phyloP scores from a whole-genome alignment of 2,113 vertebrate genomes.

The Datnioides undecimradiatus region DNA sequence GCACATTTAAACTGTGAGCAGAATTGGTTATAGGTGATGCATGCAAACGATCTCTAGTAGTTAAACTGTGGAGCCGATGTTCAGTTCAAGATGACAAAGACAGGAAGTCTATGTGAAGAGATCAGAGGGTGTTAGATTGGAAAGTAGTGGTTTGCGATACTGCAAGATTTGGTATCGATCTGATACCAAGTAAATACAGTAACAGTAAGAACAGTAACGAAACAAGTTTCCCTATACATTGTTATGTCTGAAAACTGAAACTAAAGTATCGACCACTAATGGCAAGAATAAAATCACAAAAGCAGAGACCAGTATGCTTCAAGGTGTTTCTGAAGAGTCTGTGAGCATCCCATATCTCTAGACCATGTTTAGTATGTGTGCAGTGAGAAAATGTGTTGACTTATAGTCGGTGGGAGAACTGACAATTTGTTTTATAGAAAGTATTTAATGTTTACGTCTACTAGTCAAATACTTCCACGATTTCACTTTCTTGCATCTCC shows the following conservation, averaged over 20 bases:
- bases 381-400: background rate
- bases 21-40: slow-evolving; percentile 12
- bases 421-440: background rate
- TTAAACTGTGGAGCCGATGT: slow-evolving; percentile 25
- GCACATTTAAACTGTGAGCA: slow-evolving; percentile 1
- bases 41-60: slow-evolving; percentile 6
- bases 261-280: too few species aligned
- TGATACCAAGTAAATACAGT: too few species aligned
- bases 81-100: slow-evolving; percentile 1
- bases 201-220: too few species aligned
- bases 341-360: too few species aligned
- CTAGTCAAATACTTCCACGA: slow-evolving; percentile 3
- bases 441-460: background rate
- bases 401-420: background rate
- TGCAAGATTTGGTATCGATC: too few species aligned
- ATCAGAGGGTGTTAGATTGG: slow-evolving; percentile 1
- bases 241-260: too few species aligned
- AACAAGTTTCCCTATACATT: too few species aligned
- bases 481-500: slow-evolving; percentile 14
- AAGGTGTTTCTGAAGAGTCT: slow-evolving; percentile 1
- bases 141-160: too few species aligned
- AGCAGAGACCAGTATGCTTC: background rate
- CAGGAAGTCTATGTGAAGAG: background rate
- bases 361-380: background rate
- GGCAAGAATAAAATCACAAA: background rate